Evolutionary conservation across 2,113 vertebrate species (phyloP), one percentile per base, ranked within the genome.

Genomic region (Anoplopoma fimbria): DNA sequence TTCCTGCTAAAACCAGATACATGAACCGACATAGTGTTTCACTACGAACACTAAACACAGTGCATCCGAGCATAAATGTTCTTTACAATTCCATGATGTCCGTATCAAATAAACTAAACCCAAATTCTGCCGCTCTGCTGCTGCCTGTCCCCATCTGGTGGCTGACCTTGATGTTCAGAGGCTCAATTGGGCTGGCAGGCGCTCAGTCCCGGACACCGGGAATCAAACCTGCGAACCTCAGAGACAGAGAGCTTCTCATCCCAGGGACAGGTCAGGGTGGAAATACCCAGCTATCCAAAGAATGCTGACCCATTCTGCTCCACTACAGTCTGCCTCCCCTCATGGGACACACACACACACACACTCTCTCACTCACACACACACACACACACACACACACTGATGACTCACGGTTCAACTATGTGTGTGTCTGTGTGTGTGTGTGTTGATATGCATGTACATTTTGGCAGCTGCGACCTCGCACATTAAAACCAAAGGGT

Each of bases 221-320:
- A 89, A 75, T 84, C 85, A 78, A 77, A 91, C 87, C 81, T 40
- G 77, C 21, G 36, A n/a, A 51, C 75, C 55, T 51, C 69, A 29
- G 34, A 51, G 33, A 31, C 29, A 55, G 8, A 47, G 15, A 38
- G 70, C 42, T 7, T 4, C 33, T 77, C 33, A 68, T 70, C 87
- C 36, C 57, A 27, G 55, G 71, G 64, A 75, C 77, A 69, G 67
- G 45, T 76, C 68, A n/a, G 80, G 4, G 79, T 86, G 87, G 89
- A 90, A 88, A 90, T 76, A 89, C 84, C 83, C 82, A 88, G 79
- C 77, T 75, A 92, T 91, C 80, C 62, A 34, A 89, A 77, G 86
- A 92, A 91, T 88, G 89, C 73, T 1, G 71, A 47, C 9, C 63
- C 65, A 68, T 75, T 82, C 79, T 31, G 65, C 75, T 79, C 70